Percentiles rank a stretch among this genome's conserved stretches.
Conservation (phyloP, 2,888 invertebrate genomes). For the Sphecodes monilicornis region DNA sequence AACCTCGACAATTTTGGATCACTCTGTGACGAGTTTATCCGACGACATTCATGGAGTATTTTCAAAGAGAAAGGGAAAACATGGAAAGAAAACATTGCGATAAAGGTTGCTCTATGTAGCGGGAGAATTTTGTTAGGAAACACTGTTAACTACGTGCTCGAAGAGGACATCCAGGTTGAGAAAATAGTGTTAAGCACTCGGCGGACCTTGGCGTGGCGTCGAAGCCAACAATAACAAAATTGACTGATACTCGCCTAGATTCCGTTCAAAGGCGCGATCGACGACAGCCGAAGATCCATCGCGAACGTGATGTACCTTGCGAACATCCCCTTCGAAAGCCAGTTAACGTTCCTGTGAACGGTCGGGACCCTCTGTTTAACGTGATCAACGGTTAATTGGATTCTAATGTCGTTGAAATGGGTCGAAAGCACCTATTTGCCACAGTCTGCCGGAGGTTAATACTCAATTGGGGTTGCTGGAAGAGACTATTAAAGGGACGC, state of each 20-base stretch:
- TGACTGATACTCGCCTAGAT: conserved; percentile 16
- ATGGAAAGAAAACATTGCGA: conserved; percentile 2
- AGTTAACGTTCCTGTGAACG: conserved; percentile 12
- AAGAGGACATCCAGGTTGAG: conserved; percentile 33
- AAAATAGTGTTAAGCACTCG: conserved; percentile 28
- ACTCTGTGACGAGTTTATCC: neutral
- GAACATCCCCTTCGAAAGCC: neutral
- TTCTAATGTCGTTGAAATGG: conserved; percentile 45
- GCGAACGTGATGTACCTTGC: neutral
- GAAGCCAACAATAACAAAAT: conserved; percentile 36
- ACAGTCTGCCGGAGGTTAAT: conserved; percentile 72
- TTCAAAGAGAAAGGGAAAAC: neutral
- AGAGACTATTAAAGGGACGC: conserved; percentile 71
- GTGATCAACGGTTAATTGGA: conserved; percentile 48
- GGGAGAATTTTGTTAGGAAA: conserved; percentile 15
- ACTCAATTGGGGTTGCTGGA: conserved; percentile 69
- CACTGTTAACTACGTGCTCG: neutral
- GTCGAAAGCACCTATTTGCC: conserved; percentile 25
- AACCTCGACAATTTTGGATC: too few relatives aligned
- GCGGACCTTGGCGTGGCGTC: neutral
- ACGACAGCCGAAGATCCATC: neutral
- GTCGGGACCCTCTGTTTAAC: conserved; percentile 28
- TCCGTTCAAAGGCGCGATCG: neutral
- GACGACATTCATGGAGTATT: neutral
- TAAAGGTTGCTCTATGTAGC: neutral